These are phyloP conservation scores for Bufotes viridis DNA, from an alignment of 2,797 vertebrate species.

Conservation along the genomic window DNA sequence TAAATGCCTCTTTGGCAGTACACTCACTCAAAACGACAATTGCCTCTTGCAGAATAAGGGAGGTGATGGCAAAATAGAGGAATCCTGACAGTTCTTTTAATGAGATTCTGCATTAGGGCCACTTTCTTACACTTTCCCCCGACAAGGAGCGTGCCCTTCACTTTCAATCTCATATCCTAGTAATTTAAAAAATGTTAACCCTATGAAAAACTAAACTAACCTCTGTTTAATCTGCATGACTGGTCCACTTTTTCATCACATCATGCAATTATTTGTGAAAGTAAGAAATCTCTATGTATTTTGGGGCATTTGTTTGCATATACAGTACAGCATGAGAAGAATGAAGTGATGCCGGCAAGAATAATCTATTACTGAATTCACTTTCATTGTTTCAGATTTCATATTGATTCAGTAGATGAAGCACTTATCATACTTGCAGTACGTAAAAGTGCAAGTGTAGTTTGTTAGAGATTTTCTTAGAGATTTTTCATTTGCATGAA, in stretches of 20 bases:
- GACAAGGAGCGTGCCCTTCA: slow-evolving; percentile 83
- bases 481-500: neutral
- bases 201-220: slow-evolving; percentile 79
- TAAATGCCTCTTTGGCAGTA: slow-evolving; percentile 95
- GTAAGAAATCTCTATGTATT: slow-evolving; percentile 43
- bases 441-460: neutral
- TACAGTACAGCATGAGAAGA: neutral
- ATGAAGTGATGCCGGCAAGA: slow-evolving; percentile 5
- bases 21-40: slow-evolving; percentile 93
- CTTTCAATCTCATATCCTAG: slow-evolving; percentile 83
- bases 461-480: neutral
- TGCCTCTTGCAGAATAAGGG: slow-evolving; percentile 85
- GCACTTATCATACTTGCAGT: neutral
- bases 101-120: slow-evolving; percentile 93
- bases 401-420: no score
- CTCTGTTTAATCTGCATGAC: slow-evolving; percentile 73
- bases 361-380: neutral
- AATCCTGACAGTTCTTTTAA: slow-evolving; percentile 95
- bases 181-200: slow-evolving; percentile 84
- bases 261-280: slow-evolving; percentile 44
- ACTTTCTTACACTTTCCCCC: slow-evolving; percentile 80
- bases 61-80: slow-evolving; percentile 88
- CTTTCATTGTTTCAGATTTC: neutral
- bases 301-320: slow-evolving; percentile 59
- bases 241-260: slow-evolving; percentile 70